Evolutionary conservation across 2,888 invertebrate species (phyloP).

Genomic region (Anthoptus insignis): DNA sequence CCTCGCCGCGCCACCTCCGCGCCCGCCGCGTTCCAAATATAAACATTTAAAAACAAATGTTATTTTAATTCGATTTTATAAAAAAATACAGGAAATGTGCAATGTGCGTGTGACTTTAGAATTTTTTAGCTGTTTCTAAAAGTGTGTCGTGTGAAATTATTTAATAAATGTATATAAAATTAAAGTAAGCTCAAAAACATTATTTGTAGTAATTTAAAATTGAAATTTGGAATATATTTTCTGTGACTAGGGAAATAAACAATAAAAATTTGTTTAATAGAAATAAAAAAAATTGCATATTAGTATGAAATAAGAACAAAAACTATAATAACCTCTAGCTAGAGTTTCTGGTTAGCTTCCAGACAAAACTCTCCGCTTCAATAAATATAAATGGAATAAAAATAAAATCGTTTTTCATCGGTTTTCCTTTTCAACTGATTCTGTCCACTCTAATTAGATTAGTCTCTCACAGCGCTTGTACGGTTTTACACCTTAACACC

Average conservation of each 20-base stretch:
- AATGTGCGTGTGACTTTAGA: slow-evolving; percentile 16
- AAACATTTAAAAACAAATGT: slow-evolving; percentile 35
- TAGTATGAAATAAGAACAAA: too few relatives aligned
- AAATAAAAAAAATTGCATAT: too few relatives aligned
- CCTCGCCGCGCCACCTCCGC: slow-evolving; percentile 76
- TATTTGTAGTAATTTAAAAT: too few relatives aligned
- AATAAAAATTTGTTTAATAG: too few relatives aligned
- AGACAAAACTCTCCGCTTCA: neutral
- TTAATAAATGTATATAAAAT: neutral
- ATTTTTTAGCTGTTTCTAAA: neutral
- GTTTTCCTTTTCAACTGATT: slow-evolving; percentile 19
- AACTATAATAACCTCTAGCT: neutral
- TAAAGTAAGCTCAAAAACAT: too few relatives aligned
- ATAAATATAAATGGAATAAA: slow-evolving; percentile 4
- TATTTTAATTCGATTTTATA: too few relatives aligned
- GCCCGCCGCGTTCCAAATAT: slow-evolving; percentile 56
- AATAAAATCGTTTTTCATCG: slow-evolving; percentile 17
- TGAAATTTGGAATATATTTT: neutral
- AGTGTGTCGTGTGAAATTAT: neutral
- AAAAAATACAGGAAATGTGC: slow-evolving; percentile 1
- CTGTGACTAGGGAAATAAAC: neutral
- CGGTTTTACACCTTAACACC: slow-evolving; percentile 13
- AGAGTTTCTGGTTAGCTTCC: neutral
- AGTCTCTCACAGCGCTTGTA: slow-evolving; percentile 9
- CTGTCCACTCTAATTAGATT: slow-evolving; percentile 26